These are phyloP conservation scores for Apteryx owenii DNA, from an alignment of 2,113 vertebrate genomes.

Conservation along the genomic window DNA sequence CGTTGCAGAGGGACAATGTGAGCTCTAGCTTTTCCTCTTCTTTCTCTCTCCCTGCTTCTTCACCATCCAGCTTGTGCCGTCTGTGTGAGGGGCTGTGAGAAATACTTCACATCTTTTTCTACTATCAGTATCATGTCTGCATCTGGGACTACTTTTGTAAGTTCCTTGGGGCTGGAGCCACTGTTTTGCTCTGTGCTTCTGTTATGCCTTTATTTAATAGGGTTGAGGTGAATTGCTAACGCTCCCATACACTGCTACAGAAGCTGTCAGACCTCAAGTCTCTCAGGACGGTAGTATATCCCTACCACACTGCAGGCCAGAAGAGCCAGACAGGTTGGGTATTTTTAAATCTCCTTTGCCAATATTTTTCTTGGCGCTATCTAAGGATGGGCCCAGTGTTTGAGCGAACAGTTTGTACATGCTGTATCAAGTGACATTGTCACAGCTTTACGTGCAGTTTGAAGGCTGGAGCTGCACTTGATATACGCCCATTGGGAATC, in stretches of 20 bases:
- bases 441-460: background rate
- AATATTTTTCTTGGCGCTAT: background rate
- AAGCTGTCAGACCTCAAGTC: background rate
- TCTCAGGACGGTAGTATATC: background rate
- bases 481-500: background rate
- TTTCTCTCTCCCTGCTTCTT: background rate
- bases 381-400: background rate
- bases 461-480: background rate
- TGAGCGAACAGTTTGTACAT: too few relatives aligned
- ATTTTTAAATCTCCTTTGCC: background rate
- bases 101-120: background rate
- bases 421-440: background rate
- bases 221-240: background rate
- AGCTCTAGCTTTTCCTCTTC: background rate
- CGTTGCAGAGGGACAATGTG: rapidly evolving
- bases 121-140: background rate
- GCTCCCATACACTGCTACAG: rapidly evolving
- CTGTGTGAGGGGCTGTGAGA: background rate
- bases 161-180: background rate
- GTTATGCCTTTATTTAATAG: background rate
- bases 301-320: background rate
- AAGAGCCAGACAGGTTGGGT: background rate
- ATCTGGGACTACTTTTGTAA: background rate
- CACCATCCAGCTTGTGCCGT: rapidly evolving
- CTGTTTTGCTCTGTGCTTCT: background rate